Percentiles rank a stretch among this genome's conserved stretches.
Evolutionary conservation across 2,888 invertebrate species (phyloP).

Genomic region (Mesorhabditis sp.): DNA sequence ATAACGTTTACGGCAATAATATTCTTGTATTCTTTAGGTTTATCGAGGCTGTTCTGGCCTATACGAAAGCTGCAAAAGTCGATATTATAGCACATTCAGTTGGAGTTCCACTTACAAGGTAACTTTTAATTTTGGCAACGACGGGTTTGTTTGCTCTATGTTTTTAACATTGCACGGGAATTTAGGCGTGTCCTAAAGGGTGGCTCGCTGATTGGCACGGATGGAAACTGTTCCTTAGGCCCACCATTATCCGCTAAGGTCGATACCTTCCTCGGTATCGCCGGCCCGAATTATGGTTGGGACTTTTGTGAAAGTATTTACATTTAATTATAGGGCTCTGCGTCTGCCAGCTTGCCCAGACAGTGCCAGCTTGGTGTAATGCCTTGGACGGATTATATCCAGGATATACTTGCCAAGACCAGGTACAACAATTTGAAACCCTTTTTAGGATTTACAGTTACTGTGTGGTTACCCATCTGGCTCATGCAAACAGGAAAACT

Average conservation of each 20-base stretch:
- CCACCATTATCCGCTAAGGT: constrained; percentile 45
- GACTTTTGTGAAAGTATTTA: neutral
- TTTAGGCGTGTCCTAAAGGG: constrained; percentile 53
- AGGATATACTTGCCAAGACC: constrained; percentile 49
- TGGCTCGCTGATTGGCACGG: constrained; percentile 52
- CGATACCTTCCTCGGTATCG: constrained; percentile 55
- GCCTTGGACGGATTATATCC: constrained; percentile 54
- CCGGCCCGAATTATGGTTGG: constrained; percentile 53
- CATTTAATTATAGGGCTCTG: constrained; percentile 34
- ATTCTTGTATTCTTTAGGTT: constrained; percentile 26
- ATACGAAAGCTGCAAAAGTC: constrained; percentile 52
- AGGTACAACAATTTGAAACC: constrained; percentile 20
- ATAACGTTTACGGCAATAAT: neutral
- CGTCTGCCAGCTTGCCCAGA: constrained; percentile 55
- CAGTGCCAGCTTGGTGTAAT: constrained; percentile 56
- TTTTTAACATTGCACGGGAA: neutral
- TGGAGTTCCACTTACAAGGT: constrained; percentile 46
- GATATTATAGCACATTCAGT: constrained; percentile 56
- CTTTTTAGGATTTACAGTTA: constrained; percentile 27
- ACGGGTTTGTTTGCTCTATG: too few species aligned
- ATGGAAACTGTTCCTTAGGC: constrained; percentile 55
- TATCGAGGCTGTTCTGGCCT: constrained; percentile 50
- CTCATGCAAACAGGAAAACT: constrained; percentile 54
- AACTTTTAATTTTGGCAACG: neutral
- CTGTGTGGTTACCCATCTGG: constrained; percentile 52